Percentiles rank a stretch among this genome's conserved stretches.
These are phyloP conservation scores for Epirrita christyi DNA, from an alignment of 2,888 invertebrate species.

Conservation along the genomic window DNA sequence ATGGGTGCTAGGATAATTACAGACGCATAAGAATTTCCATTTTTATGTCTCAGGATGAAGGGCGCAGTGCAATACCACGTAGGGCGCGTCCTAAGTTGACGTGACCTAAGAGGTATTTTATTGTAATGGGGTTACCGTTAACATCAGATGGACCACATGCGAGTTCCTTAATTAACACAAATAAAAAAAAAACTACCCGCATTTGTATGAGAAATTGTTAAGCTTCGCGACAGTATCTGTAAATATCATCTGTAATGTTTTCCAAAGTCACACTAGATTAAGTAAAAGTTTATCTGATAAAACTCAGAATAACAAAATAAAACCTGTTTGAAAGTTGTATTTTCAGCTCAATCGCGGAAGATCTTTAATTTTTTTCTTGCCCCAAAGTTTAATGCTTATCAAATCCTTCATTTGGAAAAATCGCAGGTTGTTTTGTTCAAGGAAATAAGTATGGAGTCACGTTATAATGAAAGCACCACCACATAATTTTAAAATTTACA, in stretches of 20 bases:
- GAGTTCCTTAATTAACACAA: no score
- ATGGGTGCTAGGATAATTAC: no score
- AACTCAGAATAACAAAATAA: not conserved
- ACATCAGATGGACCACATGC: no score
- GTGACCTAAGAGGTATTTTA: no score
- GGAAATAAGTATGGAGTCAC: not conserved
- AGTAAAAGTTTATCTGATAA: not conserved
- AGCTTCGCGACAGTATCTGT: slow-evolving; percentile 5
- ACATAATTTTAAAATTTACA: slow-evolving; percentile 48
- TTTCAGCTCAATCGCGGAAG: not conserved
- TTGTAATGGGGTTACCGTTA: no score
- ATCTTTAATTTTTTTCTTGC: no score
- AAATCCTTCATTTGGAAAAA: not conserved
- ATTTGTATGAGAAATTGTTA: slow-evolving; percentile 9
- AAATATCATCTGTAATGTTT: slow-evolving; percentile 29
- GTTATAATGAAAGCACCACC: slow-evolving; percentile 6
- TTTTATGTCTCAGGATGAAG: no score
- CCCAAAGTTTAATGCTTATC: not conserved
- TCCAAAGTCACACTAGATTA: slow-evolving; percentile 4
- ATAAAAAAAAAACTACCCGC: no score
- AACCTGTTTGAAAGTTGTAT: not conserved
- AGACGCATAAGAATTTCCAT: no score
- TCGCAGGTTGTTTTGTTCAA: not conserved
- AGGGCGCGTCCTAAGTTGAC: no score
- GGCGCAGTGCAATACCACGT: no score